phyloP scores from a whole-genome alignment of 23 tunicate genomes.

The Halocynthia aurantium region DNA sequence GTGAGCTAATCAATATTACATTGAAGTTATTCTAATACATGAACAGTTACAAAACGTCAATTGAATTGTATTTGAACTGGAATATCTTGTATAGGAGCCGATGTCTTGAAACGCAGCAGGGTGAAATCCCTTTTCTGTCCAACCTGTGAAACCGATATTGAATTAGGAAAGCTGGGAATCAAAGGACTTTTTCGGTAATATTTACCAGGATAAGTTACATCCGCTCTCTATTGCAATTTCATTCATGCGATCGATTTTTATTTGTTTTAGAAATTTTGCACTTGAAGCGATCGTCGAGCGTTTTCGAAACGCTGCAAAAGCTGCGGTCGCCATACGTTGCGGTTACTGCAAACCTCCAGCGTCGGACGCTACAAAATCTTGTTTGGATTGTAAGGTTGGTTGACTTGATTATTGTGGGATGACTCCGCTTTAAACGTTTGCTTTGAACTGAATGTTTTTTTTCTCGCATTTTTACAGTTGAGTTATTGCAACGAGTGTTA shows the following conservation, averaged over 20 bases:
- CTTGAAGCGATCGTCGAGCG: slow-evolving; percentile 72
- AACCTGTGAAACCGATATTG: slow-evolving; percentile 38
- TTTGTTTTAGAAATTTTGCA: slow-evolving; percentile 59
- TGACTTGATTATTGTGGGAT: background rate
- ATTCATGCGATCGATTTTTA: background rate
- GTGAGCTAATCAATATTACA: too few species aligned
- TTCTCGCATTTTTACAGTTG: slow-evolving; percentile 23
- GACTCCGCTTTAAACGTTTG: too few species aligned
- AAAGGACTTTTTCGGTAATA: slow-evolving; percentile 60
- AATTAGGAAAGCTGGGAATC: slow-evolving; percentile 72
- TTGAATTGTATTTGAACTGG: too few species aligned
- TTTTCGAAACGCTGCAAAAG: slow-evolving; percentile 58
- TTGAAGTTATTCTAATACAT: too few species aligned
- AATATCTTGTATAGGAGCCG: background rate
- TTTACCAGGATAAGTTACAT: background rate
- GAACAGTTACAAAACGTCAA: too few species aligned
- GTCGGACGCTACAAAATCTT: slow-evolving; percentile 72
- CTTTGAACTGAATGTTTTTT: too few species aligned
- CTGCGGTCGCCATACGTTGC: slow-evolving; percentile 63
- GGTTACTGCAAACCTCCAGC: slow-evolving; percentile 84
- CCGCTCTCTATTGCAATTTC: background rate
- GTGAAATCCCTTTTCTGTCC: slow-evolving; percentile 60
- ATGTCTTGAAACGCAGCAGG: slow-evolving; percentile 41
- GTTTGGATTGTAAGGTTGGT: slow-evolving; percentile 73
- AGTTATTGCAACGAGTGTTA: slow-evolving; percentile 86